Evolutionary conservation across 2,888 invertebrate species (phyloP), one percentile per base, ranked within the genome.

Genomic region (Lithophane socia): DNA sequence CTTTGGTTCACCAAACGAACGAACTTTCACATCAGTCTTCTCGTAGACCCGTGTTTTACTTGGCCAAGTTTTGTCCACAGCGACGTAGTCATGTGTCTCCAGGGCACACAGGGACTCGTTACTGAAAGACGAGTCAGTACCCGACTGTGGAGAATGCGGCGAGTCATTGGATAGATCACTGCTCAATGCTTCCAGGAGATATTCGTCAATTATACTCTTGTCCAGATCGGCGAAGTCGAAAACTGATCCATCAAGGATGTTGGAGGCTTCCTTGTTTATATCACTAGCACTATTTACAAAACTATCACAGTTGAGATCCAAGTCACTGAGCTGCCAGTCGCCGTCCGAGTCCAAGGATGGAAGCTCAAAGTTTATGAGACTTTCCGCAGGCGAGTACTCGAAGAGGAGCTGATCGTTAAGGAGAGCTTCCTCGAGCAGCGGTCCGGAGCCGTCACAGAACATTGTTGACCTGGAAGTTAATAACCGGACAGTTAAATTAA

Each of bases 191-290:
- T 96, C 96, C 73, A 94, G 88, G 44, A 96, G 90, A 88, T 94
- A 95, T 84, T 96, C 95, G 76, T 96, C 95, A 77, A 95, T 88
- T 91, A 96, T 91, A 84, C 93, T 94, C 79, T 93, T 94, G 83
- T 96, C 96, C 79, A 96, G 92, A 86, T 96, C 95, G 54, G 92
- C 94, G 79, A 96, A 96, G 84, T 96, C 95, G 81, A 96, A 96
- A 77, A 92, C 92, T 42, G 94, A 92, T 88, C 88, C 89, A 79
- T 92, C 91, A 72, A 91, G 89, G 64, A 92, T 88, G 86, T 91
- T 92, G 73, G 90, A 90, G 85, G 93, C 92, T 85, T 94, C 94
- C 83, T 93, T 92, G 86, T 91, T 94, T 87, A 91, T 89, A 75
- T 93, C 94, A 90, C 92, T 93, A 73, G 90, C 92, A 90, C 93